These are phyloP conservation scores for Trichogramma dendrolimi DNA, from an alignment of 2,888 invertebrate species.

Conservation along the genomic window DNA sequence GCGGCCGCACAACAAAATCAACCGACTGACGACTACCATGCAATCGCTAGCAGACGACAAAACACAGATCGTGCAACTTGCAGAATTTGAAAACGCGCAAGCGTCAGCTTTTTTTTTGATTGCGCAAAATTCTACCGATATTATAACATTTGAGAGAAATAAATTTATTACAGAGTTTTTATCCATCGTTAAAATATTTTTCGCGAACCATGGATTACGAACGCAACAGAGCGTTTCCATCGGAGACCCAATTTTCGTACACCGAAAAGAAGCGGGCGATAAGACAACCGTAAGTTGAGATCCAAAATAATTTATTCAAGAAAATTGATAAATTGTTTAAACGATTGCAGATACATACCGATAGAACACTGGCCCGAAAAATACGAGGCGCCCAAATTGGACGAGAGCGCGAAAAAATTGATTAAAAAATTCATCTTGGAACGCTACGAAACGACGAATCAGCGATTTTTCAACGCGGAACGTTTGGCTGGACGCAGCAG, in stretches of 20 bases:
- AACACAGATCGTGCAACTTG: too few species aligned
- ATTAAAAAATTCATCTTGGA: slow-evolving; percentile 34
- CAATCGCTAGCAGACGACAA: too few species aligned
- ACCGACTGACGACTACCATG: too few species aligned
- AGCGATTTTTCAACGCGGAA: slow-evolving; percentile 25
- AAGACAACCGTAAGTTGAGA: slow-evolving; percentile 31
- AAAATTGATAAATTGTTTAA: not conserved
- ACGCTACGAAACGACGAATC: slow-evolving; percentile 33
- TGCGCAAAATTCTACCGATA: too few species aligned
- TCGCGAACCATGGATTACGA: not conserved
- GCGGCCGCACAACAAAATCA: too few species aligned
- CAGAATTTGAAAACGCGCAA: too few species aligned
- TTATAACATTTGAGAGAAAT: too few species aligned
- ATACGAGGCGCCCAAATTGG: slow-evolving; percentile 25
- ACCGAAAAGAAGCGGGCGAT: slow-evolving; percentile 27
- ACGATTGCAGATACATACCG: slow-evolving; percentile 25
- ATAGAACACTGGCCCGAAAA: slow-evolving; percentile 33
- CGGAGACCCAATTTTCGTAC: slow-evolving; percentile 38
- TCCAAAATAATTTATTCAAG: not conserved
- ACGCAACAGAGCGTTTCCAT: slow-evolving; percentile 26
- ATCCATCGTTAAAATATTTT: too few species aligned
- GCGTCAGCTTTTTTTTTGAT: too few species aligned
- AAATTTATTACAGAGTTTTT: too few species aligned
- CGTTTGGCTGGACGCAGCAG: not conserved
- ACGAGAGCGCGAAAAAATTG: slow-evolving; percentile 32